Conservation (phyloP, 2,113 vertebrate species). For the Macheiramphus alcinus region DNA sequence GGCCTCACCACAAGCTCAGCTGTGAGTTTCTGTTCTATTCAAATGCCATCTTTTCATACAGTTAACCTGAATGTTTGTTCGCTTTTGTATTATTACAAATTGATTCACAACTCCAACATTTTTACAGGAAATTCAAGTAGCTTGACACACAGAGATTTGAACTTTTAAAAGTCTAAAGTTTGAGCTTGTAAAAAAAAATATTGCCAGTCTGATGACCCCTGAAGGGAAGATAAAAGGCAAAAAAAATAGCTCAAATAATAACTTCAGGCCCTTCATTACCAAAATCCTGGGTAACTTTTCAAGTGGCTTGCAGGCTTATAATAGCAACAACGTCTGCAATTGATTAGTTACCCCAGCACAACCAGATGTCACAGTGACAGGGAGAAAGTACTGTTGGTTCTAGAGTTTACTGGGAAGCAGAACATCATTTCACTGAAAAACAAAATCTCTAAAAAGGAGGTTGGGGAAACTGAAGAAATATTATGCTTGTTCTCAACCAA, state of each 20-base stretch:
- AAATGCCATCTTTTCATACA: not conserved
- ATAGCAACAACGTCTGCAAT: slow-evolving; percentile 25
- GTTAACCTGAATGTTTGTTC: not conserved
- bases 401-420: not conserved
- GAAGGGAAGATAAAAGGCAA: slow-evolving; percentile 21
- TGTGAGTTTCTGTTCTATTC: not conserved
- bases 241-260: slow-evolving; percentile 29
- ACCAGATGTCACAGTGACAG: not conserved
- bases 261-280: slow-evolving; percentile 61
- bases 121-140: not conserved
- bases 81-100: not conserved
- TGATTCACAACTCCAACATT: not conserved
- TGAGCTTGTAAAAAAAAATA: not conserved
- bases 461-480: not conserved
- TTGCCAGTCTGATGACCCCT: slow-evolving; percentile 36
- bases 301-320: slow-evolving; percentile 36
- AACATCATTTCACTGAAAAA: not conserved
- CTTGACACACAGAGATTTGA: not conserved
- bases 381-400: not conserved
- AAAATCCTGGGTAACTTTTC: slow-evolving; percentile 45
- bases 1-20: not conserved
- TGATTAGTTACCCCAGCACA: slow-evolving; percentile 25
- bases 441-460: not conserved
- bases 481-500: not conserved
- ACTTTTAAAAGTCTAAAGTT: not conserved